phyloP scores from a whole-genome alignment of 2,888 invertebrate species.

The Serripes groenlandicus region DNA sequence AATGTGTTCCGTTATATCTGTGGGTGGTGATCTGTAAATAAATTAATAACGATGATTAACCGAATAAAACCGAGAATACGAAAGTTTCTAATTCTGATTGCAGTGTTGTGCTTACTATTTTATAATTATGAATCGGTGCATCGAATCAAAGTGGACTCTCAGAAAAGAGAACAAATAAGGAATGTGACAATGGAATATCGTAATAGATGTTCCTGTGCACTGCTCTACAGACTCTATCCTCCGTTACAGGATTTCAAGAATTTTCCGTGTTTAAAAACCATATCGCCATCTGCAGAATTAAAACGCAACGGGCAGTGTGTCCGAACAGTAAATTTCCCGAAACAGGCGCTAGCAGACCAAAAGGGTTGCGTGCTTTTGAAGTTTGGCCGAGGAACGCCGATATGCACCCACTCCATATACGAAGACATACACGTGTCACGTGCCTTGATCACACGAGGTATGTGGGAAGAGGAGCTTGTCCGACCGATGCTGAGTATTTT shows the following conservation, averaged over 20 bases:
- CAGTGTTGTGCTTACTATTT: not conserved
- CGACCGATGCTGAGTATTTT: slow-evolving; percentile 14
- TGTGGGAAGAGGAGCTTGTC: slow-evolving; percentile 20
- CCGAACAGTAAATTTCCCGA: slow-evolving; percentile 5
- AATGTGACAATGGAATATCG: not conserved
- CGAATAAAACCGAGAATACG: not conserved
- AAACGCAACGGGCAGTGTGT: not conserved
- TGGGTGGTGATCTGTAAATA: too few species aligned
- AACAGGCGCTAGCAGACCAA: not conserved
- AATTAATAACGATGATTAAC: too few species aligned
- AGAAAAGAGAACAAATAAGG: too few species aligned
- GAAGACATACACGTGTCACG: slow-evolving; percentile 20
- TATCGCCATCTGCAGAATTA: not conserved
- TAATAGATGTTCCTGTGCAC: slow-evolving; percentile 14
- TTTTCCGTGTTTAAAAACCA: not conserved
- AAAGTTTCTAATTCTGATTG: not conserved
- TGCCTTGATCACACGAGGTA: slow-evolving; percentile 9
- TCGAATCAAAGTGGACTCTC: not conserved
- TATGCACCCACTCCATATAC: slow-evolving; percentile 1
- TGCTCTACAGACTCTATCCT: not conserved
- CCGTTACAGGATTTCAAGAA: slow-evolving; percentile 7
- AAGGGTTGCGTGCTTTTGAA: not conserved
- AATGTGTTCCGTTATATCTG: too few species aligned
- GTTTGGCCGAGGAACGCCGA: slow-evolving; percentile 12
- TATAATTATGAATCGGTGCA: slow-evolving; percentile 4